Base-by-base conservation (phyloP, 2,888 invertebrate genomes). In the Slavum lentiscoides region DNA sequence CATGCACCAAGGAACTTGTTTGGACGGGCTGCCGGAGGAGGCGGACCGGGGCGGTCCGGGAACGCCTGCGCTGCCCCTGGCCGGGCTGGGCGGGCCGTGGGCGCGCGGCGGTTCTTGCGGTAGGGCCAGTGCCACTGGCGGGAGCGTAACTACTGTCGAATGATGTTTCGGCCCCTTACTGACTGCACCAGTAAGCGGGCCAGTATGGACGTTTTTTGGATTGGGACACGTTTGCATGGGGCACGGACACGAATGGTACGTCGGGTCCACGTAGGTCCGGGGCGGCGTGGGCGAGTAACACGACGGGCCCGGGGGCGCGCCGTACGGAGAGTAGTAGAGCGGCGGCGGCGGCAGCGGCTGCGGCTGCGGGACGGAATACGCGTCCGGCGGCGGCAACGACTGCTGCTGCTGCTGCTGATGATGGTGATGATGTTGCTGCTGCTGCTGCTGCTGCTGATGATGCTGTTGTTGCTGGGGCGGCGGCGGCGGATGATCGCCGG, bases 201-300 rank as follows among this genome's bases (percentile, higher is more conserved):
- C 95, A 95, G 94, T 94, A 94, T 91, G 94, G 92, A 93, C 95
- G 95, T 95, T 95, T 95, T 95, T 95, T 95, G 95, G 80, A 80
- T 80, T 80, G 80, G 80, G 94, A 95, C 94, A 95, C 91, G 94
- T 92, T 90, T 94, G 94, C 90, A 94, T 91, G 89, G 94, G 94
- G 90, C 94, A 95, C 86, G 94, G 93, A 88, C 95, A 94, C 39
- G 80, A 80, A 21, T 80, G 80, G 72, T 80, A 72, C 8, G 72
- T 53, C 37, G 85, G 85, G 82, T 90, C 90, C 85, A 90, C 90
- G 80, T 80, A 84, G 86, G 86, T 58, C 85, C 84, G 43, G 89
- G 88, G 83, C 89, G 90, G 88, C 19, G 90, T 89, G 85, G 89
- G 89, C 83, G 88, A 88, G 75, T 88, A 88, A 82, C 88, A 85